phyloP scores from a whole-genome alignment of 2,797 vertebrate species.

The Perdix hodgsoniae region DNA sequence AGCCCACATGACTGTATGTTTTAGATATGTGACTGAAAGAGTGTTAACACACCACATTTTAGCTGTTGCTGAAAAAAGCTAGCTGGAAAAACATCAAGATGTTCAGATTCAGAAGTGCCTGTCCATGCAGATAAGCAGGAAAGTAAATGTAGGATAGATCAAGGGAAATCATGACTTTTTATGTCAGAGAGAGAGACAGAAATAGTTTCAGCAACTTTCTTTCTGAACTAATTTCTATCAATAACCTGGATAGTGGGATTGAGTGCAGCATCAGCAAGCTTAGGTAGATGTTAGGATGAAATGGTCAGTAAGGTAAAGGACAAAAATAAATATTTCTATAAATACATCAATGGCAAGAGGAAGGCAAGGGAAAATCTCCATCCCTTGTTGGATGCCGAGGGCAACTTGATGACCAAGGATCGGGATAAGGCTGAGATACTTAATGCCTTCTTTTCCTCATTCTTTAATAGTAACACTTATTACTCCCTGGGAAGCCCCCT shows the following conservation, averaged over 20 bases:
- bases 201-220: not conserved
- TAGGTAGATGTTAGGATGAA: no score
- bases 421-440: no score
- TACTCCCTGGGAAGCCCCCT: no score
- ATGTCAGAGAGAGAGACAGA: not conserved
- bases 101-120: not conserved
- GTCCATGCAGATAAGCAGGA: not conserved
- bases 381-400: no score
- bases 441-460: no score
- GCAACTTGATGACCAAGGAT: no score
- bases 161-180: not conserved
- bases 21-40: not conserved
- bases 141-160: not conserved
- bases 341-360: no score
- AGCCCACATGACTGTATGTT: not conserved
- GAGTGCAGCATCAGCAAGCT: not conserved
- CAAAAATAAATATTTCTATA: no score
- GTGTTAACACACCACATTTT: not conserved
- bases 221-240: conserved; percentile 11
- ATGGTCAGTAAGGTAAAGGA: no score
- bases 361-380: no score
- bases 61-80: not conserved
- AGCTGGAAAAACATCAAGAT: not conserved
- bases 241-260: not conserved
- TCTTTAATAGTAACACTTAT: no score